phyloP scores from a whole-genome alignment of 1,140 invertebrate genomes.

The Anagrus nilaparvatae region DNA sequence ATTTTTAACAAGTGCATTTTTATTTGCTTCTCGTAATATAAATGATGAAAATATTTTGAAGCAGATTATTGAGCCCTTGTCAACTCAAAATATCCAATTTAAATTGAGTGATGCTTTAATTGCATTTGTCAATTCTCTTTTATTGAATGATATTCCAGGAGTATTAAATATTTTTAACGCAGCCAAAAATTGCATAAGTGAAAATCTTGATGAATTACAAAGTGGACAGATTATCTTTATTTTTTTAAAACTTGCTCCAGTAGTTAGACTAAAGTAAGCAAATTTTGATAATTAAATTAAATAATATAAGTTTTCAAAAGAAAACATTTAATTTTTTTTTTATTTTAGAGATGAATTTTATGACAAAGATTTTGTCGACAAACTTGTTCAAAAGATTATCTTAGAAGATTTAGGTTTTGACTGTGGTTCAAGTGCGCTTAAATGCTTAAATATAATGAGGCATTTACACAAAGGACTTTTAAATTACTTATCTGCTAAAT shows the following conservation, averaged over 20 bases:
- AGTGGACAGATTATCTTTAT: background rate
- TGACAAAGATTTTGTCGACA: background rate
- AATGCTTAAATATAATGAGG: background rate
- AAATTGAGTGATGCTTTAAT: background rate
- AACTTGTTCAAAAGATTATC: background rate
- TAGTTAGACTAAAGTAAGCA: too few relatives aligned
- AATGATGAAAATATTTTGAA: background rate
- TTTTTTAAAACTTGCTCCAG: background rate
- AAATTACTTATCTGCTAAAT: slow-evolving; percentile 5
- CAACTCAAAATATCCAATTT: background rate
- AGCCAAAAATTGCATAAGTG: background rate
- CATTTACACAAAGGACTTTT: background rate
- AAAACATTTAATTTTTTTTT: background rate
- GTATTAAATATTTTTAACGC: background rate
- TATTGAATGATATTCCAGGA: slow-evolving; percentile 1
- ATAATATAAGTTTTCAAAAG: background rate
- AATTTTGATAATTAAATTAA: background rate
- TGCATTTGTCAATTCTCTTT: background rate
- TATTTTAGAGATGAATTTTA: background rate
- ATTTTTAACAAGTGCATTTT: background rate
- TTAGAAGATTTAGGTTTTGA: background rate
- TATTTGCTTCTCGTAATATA: background rate
- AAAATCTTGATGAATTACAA: background rate
- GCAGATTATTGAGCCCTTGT: background rate
- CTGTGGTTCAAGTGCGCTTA: slow-evolving; percentile 1